Base-by-base conservation (phyloP, 1,140 invertebrate genomes). In the Stegodyphus mimosarum region DNA sequence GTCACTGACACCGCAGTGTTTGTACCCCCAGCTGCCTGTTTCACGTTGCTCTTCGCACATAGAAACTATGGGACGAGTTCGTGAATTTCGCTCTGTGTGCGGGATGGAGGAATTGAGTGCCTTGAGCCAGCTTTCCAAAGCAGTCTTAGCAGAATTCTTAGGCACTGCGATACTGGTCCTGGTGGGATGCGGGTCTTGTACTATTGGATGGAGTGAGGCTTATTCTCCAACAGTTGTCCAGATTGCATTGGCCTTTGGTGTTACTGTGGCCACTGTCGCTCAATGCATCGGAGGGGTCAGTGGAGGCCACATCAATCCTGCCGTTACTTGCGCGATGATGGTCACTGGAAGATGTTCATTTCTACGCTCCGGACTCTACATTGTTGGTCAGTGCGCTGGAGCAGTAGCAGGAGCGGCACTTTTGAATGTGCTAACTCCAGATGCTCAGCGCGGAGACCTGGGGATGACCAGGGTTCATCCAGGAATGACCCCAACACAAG, bases 271-370 rank as follows among this genome's bases (percentile, higher is more conserved):
- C 33, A 95, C 95, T 71, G 91, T 96, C 81, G 95, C 94, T 5
- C 90, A 95, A 94, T 92, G 93, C 49, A 91, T 97, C 70, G 95
- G 95, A 49, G 95, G 96, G 86, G 92, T 97, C 9, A 96, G 95
- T 81, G 96, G 96, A 51, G 95, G 95, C 77, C 96, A 97, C 90
- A 94, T 98, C 73, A 97, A 97, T 90, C 96, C 96, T 1, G 96
- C 96, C 0, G 95, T 98, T 0, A 96, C 95, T 0, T 71, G 93
- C 13, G 95, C 94, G 11, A 92, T 96, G 81, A 90, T 97, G 17
- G 91, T 95, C 49, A 94, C 95, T 50, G 94, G 96, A 50, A 93
- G 95, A 88, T 95, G 96, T 73, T 94, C 93, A 88, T 89, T 96
- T 17, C 89, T 96, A 6, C 94, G 94, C 89, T 92, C 93, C 0